A percentile compares a stretch with the other conserved stretches of the same genome.
These are phyloP conservation scores for Eleginops maclovinus DNA, from an alignment of 2,113 vertebrate genomes.

Conservation along the genomic window DNA sequence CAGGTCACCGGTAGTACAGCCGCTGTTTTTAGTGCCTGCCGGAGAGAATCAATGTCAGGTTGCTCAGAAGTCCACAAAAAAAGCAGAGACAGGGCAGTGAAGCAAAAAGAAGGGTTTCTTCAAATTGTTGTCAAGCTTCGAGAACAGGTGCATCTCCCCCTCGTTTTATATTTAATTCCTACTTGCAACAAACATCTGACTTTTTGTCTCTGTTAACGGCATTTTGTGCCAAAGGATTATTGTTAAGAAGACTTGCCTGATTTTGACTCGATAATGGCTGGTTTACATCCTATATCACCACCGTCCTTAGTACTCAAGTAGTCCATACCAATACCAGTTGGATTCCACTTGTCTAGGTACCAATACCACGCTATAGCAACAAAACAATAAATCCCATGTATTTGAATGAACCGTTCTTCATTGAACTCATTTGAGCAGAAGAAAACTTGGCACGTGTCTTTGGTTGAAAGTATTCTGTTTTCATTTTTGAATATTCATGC, in stretches of 20 bases:
- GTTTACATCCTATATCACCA: not conserved
- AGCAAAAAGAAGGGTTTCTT: conserved; percentile 17
- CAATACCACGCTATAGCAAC: too few relatives aligned
- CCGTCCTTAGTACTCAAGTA: not conserved
- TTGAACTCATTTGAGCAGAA: too few relatives aligned
- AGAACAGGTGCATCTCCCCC: conserved; percentile 9
- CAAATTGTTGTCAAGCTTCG: conserved; percentile 16
- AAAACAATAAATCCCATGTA: too few relatives aligned
- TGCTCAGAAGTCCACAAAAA: conserved; percentile 2
- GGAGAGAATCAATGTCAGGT: conserved; percentile 22
- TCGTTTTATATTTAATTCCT: conserved; percentile 7
- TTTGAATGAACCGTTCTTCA: too few relatives aligned
- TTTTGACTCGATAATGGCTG: not conserved
- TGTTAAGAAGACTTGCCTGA: not conserved
- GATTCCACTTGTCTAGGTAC: too few relatives aligned
- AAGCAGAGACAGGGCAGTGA: conserved; percentile 4
- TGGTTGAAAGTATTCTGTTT: too few relatives aligned
- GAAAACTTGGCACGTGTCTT: too few relatives aligned
- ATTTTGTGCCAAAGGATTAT: not conserved
- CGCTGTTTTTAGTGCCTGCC: conserved; percentile 49
- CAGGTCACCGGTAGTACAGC: not conserved
- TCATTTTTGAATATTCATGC: too few relatives aligned
- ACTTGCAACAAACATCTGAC: not conserved
- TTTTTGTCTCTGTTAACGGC: not conserved
- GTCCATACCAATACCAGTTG: too few relatives aligned